Conservation (phyloP, 2,888 invertebrate genomes). For the Spodoptera exigua region DNA sequence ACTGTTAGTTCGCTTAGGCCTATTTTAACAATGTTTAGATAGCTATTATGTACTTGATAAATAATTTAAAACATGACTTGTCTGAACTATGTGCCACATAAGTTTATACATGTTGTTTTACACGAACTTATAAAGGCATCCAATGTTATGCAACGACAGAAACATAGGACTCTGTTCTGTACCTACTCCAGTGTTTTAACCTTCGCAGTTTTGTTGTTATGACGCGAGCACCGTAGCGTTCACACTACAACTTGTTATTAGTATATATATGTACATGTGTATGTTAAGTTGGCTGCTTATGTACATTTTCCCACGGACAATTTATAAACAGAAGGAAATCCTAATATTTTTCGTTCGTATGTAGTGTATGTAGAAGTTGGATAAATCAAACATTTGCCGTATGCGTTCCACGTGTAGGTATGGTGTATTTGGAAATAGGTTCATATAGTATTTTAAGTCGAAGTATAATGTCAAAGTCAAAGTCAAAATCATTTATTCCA, state of each 20-base stretch:
- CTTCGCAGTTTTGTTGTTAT: constrained; percentile 20
- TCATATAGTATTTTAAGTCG: too few species aligned
- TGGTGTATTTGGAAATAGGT: background rate
- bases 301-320: constrained; percentile 74
- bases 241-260: constrained; percentile 35
- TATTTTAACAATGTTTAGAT: too few species aligned
- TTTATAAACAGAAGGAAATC: constrained; percentile 76
- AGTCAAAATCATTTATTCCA: too few species aligned
- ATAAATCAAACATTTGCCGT: constrained; percentile 15
- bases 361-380: constrained; percentile 1
- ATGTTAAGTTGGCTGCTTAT: constrained; percentile 51
- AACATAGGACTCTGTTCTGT: constrained; percentile 4
- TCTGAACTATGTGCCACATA: too few species aligned
- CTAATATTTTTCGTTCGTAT: constrained; percentile 29
- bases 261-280: constrained; percentile 45
- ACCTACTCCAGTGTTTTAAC: constrained; percentile 17
- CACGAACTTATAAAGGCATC: too few species aligned
- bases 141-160: background rate
- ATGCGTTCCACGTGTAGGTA: constrained; percentile 6
- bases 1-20: too few species aligned
- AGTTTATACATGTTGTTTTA: too few species aligned
- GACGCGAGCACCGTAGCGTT: background rate
- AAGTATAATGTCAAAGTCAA: too few species aligned
- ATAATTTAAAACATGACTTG: too few species aligned
- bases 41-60: too few species aligned